A percentile compares a stretch with the other conserved stretches of the same genome.
phyloP scores from a whole-genome alignment of 2,113 vertebrate genomes.

The Solea solea region DNA sequence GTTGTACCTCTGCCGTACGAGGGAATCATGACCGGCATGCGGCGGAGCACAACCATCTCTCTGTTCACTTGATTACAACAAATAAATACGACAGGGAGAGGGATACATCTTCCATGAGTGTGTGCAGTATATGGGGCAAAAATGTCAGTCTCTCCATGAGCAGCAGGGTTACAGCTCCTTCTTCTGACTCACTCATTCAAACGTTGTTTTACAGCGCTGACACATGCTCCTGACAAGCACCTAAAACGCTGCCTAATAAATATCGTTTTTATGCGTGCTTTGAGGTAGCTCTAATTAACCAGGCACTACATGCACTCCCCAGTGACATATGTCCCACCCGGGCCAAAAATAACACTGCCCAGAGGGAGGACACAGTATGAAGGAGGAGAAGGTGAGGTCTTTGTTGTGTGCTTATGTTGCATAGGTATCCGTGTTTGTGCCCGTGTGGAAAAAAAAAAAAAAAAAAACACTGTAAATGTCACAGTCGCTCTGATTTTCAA shows the following conservation, averaged over 20 bases:
- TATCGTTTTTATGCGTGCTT: conserved; percentile 74
- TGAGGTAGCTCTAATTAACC: conserved; percentile 81
- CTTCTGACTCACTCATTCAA: conserved; percentile 61
- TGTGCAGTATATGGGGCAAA: conserved; percentile 12
- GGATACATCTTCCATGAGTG: conserved; percentile 64
- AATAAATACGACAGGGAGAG: conserved; percentile 73
- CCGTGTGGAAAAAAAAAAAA: neutral
- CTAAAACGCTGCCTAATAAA: conserved; percentile 80
- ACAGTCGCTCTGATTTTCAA: conserved; percentile 58
- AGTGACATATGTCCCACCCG: conserved; percentile 73
- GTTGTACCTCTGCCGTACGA: conserved; percentile 38
- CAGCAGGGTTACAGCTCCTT: conserved; percentile 40
- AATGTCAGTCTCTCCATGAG: conserved; percentile 53
- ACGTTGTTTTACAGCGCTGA: conserved; percentile 67
- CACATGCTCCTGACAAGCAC: conserved; percentile 70
- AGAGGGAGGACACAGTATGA: conserved; percentile 26
- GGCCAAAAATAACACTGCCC: conserved; percentile 80
- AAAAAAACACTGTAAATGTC: conserved; percentile 9
- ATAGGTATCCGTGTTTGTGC: conserved; percentile 35
- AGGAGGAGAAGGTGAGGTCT: conserved; percentile 55
- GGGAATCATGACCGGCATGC: conserved; percentile 41
- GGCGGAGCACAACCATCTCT: conserved; percentile 57
- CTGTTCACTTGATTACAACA: conserved; percentile 75
- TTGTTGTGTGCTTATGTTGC: conserved; percentile 51
- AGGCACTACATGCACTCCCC: conserved; percentile 64